Evolutionary conservation across 2,888 invertebrate species (phyloP).

Genomic region (Nephrocerus scutellatus): DNA sequence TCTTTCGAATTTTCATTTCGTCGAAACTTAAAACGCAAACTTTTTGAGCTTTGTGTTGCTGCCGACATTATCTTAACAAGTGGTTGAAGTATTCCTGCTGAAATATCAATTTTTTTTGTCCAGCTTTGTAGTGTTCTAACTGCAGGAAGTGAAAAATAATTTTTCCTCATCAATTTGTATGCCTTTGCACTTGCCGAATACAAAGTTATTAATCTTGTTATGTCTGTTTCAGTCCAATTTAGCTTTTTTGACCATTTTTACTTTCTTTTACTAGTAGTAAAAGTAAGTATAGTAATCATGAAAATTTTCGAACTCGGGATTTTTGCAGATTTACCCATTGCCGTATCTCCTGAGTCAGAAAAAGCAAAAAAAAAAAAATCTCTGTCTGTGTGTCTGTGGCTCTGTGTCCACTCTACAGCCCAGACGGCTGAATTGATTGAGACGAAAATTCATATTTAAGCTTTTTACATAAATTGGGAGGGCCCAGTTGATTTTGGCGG

Average conservation of each 20-base stretch:
- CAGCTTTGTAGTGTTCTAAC: slow-evolving; percentile 20
- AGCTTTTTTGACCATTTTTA: slow-evolving; percentile 1
- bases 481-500: no score
- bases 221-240: slow-evolving; percentile 15
- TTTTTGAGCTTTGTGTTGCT: slow-evolving; percentile 9
- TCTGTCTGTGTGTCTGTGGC: no score
- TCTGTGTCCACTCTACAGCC: no score
- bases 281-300: no score
- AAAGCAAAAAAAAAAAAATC: no score
- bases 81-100: slow-evolving; percentile 17
- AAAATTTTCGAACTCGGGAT: no score
- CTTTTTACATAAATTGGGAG: no score
- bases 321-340: no score
- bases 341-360: no score
- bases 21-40: slow-evolving; percentile 15
- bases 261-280: no score
- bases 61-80: slow-evolving; percentile 14
- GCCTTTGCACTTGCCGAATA: slow-evolving; percentile 16
- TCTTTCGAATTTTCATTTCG: slow-evolving; percentile 13
- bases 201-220: slow-evolving; percentile 14
- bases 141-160: slow-evolving; percentile 18
- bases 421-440: no score
- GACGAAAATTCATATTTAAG: no score
- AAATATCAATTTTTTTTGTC: slow-evolving; percentile 17
- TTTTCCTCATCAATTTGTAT: slow-evolving; percentile 15